Conservation (phyloP, 2,888 invertebrate species). For the Willowsia nigromaculata region DNA sequence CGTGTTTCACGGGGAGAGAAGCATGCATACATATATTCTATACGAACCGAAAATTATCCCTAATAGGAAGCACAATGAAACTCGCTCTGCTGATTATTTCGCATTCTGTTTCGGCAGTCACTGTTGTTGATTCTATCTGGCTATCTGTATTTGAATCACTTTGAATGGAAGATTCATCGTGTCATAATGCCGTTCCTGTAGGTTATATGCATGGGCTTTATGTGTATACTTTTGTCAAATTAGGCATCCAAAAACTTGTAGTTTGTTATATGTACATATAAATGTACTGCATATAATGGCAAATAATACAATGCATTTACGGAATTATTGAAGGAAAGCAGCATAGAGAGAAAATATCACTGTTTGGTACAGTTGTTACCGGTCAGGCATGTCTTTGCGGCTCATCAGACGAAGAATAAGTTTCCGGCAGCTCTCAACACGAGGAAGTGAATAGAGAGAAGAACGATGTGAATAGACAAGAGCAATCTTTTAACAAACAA, state of each 20-base stretch:
- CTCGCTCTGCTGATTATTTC: background rate
- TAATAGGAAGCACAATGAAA: background rate
- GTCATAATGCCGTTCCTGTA: background rate
- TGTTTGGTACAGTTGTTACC: constrained; percentile 53
- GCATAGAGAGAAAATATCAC: background rate
- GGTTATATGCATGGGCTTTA: background rate
- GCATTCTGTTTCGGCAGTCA: background rate
- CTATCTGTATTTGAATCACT: background rate
- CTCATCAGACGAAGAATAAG: constrained; percentile 75
- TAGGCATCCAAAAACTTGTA: background rate
- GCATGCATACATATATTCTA: no score
- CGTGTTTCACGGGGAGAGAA: background rate
- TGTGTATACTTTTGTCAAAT: background rate
- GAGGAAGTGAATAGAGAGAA: constrained; percentile 72
- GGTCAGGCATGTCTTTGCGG: constrained; percentile 73
- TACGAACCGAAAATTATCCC: background rate
- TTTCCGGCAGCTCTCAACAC: constrained; percentile 76
- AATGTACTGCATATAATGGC: background rate
- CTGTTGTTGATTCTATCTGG: background rate
- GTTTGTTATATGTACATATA: no score
- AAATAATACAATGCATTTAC: background rate
- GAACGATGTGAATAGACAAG: constrained; percentile 46
- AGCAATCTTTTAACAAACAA: constrained; percentile 49
- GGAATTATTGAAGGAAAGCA: background rate
- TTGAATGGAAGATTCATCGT: background rate